A percentile compares a stretch with the other conserved stretches of the same genome.
Evolutionary conservation across 2,113 vertebrate genomes (phyloP).

Genomic region (Myrmecophaga tridactyla): DNA sequence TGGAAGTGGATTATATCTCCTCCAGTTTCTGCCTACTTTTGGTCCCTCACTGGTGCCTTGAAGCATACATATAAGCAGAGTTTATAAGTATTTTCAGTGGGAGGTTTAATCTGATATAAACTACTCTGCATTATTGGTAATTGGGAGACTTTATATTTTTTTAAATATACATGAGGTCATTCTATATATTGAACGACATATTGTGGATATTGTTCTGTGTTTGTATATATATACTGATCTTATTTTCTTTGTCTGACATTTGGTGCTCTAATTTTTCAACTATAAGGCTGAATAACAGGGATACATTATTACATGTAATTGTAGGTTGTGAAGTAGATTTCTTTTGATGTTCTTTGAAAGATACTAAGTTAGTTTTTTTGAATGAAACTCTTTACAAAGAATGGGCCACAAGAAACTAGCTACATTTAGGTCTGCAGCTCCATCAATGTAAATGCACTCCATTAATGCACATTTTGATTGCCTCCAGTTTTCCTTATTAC

Average conservation of each 20-base stretch:
- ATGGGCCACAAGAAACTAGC: background rate
- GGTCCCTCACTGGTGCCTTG: background rate
- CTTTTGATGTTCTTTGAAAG: background rate
- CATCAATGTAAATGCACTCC: constrained; percentile 7
- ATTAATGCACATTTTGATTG: background rate
- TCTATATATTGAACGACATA: background rate
- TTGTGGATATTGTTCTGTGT: constrained; percentile 9
- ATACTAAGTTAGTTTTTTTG: constrained; percentile 35
- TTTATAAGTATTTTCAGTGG: background rate
- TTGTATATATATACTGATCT: background rate
- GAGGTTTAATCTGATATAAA: constrained; percentile 14
- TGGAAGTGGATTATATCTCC: background rate
- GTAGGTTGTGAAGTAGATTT: background rate
- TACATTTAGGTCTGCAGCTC: background rate
- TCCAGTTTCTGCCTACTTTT: background rate
- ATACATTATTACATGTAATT: background rate
- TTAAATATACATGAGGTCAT: constrained; percentile 26
- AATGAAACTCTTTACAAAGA: background rate
- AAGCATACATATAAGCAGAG: background rate
- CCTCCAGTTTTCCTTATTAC: background rate
- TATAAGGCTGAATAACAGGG: background rate
- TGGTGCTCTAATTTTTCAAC: background rate
- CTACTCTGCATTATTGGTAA: background rate
- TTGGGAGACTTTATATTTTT: background rate
- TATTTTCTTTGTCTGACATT: background rate